Percentiles rank a stretch among this genome's conserved stretches.
Evolutionary conservation across 2,797 vertebrate species (phyloP).

Genomic region (Enteromius thamalakanensis): DNA sequence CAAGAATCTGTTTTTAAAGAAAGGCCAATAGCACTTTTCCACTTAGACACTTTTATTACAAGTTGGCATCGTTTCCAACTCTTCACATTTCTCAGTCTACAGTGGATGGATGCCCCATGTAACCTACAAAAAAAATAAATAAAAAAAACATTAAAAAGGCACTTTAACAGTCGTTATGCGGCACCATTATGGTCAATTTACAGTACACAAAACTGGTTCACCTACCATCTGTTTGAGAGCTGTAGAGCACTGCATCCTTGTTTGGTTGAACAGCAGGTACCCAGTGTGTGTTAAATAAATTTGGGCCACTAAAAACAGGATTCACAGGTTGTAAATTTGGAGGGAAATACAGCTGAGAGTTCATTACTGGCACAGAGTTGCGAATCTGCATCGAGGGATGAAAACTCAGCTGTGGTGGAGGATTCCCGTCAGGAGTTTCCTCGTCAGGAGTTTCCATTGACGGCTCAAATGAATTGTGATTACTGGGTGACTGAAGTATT

Average conservation of each 20-base stretch:
- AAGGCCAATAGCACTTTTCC: not conserved
- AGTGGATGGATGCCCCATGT: not conserved
- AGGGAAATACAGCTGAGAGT: not conserved
- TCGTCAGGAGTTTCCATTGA: not conserved
- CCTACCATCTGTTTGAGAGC: not conserved
- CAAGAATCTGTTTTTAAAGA: not conserved
- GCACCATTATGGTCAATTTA: not conserved
- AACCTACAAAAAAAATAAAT: not conserved
- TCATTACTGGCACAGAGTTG: not conserved
- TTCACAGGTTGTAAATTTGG: not conserved
- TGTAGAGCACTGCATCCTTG: not conserved
- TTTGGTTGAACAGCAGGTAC: conserved; percentile 23
- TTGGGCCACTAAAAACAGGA: not conserved
- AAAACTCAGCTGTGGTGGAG: not conserved
- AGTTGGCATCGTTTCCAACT: not conserved
- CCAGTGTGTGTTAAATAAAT: not conserved
- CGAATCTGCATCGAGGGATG: not conserved
- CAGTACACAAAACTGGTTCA: not conserved
- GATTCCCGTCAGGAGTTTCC: not conserved
- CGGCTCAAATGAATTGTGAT: not conserved
- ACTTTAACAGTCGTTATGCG: not conserved
- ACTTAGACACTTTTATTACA: not conserved
- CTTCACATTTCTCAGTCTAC: not conserved
- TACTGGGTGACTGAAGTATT: not conserved
- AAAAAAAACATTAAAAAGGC: not conserved